Evolutionary conservation across 2,113 vertebrate species (phyloP).

Genomic region (Syngnathoides biaculeatus): DNA sequence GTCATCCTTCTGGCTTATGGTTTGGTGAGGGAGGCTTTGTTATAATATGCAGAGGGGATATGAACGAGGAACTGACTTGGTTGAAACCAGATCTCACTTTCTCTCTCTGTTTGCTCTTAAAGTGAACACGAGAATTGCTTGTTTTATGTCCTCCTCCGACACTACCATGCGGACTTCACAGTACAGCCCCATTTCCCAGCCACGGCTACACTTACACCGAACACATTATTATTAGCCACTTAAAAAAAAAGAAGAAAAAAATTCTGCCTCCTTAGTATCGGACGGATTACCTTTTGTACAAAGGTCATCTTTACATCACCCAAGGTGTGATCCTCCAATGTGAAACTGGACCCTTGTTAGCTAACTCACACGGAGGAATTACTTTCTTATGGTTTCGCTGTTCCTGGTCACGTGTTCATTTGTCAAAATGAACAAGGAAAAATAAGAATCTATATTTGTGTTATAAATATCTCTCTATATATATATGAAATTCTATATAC

Average conservation of each 20-base stretch:
- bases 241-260: constrained; percentile 72
- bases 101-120: constrained; percentile 75
- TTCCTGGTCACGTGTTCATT: constrained; percentile 66
- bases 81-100: constrained; percentile 48
- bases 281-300: constrained; percentile 70
- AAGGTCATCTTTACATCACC: constrained; percentile 7
- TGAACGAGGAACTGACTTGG: constrained; percentile 82
- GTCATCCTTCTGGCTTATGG: constrained; percentile 86
- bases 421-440: constrained; percentile 70
- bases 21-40: constrained; percentile 88
- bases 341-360: constrained; percentile 56
- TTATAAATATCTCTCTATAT: constrained; percentile 70
- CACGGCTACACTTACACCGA: constrained; percentile 78
- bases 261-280: constrained; percentile 78
- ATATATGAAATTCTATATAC: constrained; percentile 72
- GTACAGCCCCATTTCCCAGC: constrained; percentile 79
- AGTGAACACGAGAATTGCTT: constrained; percentile 86
- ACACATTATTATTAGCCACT: constrained; percentile 79
- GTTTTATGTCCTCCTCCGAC: constrained; percentile 29
- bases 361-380: constrained; percentile 68
- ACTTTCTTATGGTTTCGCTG: constrained; percentile 61
- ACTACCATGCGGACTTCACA: constrained; percentile 82
- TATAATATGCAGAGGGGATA: constrained; percentile 71
- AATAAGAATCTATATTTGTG: constrained; percentile 75
- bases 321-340: constrained; percentile 22